A percentile compares a stretch with the other conserved stretches of the same genome.
Evolutionary conservation across 2,113 vertebrate species (phyloP).

Genomic region (Percina caprodes): DNA sequence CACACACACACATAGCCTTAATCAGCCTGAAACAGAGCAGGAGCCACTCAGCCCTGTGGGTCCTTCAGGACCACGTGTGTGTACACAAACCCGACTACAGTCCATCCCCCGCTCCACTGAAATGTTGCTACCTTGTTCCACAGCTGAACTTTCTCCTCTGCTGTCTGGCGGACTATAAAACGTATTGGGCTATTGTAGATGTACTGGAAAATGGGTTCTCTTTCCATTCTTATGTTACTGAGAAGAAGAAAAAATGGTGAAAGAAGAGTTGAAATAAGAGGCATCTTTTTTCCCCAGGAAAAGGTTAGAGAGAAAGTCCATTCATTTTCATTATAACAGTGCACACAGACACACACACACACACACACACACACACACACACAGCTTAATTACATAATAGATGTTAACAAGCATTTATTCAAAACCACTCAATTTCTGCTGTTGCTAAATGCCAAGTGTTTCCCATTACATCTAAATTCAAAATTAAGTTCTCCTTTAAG

Average conservation of each 20-base stretch:
- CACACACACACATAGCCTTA: constrained; percentile 18
- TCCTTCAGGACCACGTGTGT: constrained; percentile 81
- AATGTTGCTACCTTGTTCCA: constrained; percentile 71
- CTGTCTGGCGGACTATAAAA: constrained; percentile 60
- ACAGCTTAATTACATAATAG: constrained; percentile 10
- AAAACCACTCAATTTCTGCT: background rate
- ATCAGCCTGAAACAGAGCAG: constrained; percentile 67
- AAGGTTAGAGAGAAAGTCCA: background rate
- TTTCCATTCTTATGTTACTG: constrained; percentile 36
- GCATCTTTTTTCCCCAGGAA: constrained; percentile 14
- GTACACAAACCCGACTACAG: constrained; percentile 67
- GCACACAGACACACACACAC: background rate
- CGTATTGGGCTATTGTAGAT: constrained; percentile 56
- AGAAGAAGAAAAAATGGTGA: constrained; percentile 23
- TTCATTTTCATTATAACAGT: constrained; percentile 2
- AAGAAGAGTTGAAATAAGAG: constrained; percentile 43
- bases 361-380: background rate
- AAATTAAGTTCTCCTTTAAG: background rate
- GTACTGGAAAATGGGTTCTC: constrained; percentile 55
- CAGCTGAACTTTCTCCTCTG: constrained; percentile 58
- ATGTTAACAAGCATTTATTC: background rate
- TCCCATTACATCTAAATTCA: background rate
- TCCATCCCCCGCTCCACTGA: constrained; percentile 65
- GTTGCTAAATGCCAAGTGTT: background rate
- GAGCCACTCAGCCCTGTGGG: constrained; percentile 77